Base-by-base conservation (phyloP, 2,888 invertebrate species). In the Synanthedon andrenaeformis region DNA sequence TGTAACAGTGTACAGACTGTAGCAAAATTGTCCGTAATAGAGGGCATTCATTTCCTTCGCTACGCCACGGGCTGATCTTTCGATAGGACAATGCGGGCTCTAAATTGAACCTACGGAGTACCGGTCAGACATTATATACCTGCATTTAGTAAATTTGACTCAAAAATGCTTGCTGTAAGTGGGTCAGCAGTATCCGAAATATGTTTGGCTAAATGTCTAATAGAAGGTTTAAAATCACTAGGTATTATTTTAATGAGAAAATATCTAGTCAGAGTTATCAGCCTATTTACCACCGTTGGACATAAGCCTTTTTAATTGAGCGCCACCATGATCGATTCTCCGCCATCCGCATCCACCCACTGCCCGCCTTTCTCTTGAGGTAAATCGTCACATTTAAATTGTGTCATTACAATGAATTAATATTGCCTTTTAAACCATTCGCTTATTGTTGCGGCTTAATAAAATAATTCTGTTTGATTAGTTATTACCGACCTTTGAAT, bases 91-190 rank as follows among this genome's bases (percentile, higher is more conserved):
- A 82, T 84, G 76, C 79, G 81, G 82, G 83, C 69, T 72, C 72
- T 76, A 75, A 78, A 83, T 81, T 78, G 80, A 76, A 64, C 72
- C 77, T 72, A 69, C 69, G 71, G 68, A 66, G 69, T 69, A 35
- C 65, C 67, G 64, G 63, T 64, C 73, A 68, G 72, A 77, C 76
- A 80, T 82, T 76, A 79, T 79, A 82, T 78, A 77, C 79, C 74
- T 74, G 78, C 74, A 74, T 74, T 82, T 83, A 84, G 81, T 82
- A 76, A 74, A 69, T 59, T 66, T 70, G 61, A 79, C 80, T 80
- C 78, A 80, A 80, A 82, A 79, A 80, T 79, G 76, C 74, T 76
- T 79, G 71, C 69, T 65, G 66, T 76, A 85, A 82, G 70, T 84
- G 74, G 85, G 84, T 81, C 83, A 82, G 66, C 68, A 70, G 76